A percentile compares a stretch with the other conserved stretches of the same genome.
Conservation (phyloP, 2,888 invertebrate genomes). For the Ormyrus rosae region DNA sequence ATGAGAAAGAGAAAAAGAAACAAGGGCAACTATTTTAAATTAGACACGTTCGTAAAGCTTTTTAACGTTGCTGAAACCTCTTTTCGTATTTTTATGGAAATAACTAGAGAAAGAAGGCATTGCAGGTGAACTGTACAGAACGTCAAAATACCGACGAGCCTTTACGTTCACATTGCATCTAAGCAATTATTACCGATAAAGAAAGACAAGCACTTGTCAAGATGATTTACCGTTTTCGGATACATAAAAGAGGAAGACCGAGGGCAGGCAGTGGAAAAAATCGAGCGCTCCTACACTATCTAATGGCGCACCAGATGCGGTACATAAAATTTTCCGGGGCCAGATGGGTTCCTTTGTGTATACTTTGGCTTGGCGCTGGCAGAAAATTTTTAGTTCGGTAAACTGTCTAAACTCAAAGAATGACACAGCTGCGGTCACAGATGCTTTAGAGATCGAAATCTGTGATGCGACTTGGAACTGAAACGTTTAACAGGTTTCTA, state of each 20-base stretch:
- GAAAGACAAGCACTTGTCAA: background rate
- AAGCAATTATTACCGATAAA: background rate
- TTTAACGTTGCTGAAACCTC: background rate
- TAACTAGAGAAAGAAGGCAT: too few species aligned
- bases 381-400: slow-evolving; percentile 34
- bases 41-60: slow-evolving; percentile 26
- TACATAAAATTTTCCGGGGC: slow-evolving; percentile 30
- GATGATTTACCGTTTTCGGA: slow-evolving; percentile 20
- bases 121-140: too few species aligned
- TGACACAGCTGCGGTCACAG: background rate
- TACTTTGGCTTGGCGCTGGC: background rate
- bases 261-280: background rate
- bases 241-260: background rate
- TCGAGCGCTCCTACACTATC: background rate
- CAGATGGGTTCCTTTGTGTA: slow-evolving; percentile 15
- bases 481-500: too few species aligned
- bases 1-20: slow-evolving; percentile 5
- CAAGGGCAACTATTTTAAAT: slow-evolving; percentile 36
- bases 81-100: too few species aligned
- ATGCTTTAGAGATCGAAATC: slow-evolving; percentile 1
- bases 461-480: background rate
- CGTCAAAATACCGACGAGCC: too few species aligned
- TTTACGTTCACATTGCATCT: too few species aligned
- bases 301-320: slow-evolving; percentile 21
- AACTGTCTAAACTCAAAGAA: slow-evolving; percentile 6